phyloP scores from a whole-genome alignment of 1,140 invertebrate species.

The Psilanteris sp. region DNA sequence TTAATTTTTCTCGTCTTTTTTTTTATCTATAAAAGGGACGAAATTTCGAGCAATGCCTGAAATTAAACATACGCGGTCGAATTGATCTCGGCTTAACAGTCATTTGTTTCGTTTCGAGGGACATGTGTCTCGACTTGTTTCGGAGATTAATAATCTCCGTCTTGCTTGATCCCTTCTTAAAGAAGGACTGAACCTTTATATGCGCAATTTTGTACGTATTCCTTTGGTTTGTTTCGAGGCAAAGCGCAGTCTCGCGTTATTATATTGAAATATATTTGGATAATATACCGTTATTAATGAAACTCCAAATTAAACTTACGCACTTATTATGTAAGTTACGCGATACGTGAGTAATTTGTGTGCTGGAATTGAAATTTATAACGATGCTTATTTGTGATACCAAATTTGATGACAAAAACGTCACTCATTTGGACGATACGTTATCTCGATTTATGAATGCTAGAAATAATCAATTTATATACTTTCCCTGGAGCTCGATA shows the following conservation, averaged over 20 bases:
- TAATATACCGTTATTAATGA: no score
- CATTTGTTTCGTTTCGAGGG: slow-evolving; percentile 21
- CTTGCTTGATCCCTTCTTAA: background rate
- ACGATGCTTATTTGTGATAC: slow-evolving; percentile 10
- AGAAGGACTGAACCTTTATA: background rate
- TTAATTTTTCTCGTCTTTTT: slow-evolving; percentile 3
- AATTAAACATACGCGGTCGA: background rate
- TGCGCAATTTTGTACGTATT: background rate
- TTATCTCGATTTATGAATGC: slow-evolving; percentile 2
- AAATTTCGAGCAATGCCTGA: slow-evolving; percentile 1
- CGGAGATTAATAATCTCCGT: slow-evolving; percentile 14
- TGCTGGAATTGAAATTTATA: no score
- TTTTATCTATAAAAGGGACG: background rate
- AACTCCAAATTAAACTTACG: no score
- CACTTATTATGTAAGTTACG: slow-evolving; percentile 3
- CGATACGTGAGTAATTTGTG: no score
- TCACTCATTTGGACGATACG: slow-evolving; percentile 11
- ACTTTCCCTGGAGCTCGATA: background rate
- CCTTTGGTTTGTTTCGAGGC: slow-evolving; percentile 7
- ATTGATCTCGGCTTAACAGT: slow-evolving; percentile 2
- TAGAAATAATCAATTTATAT: slow-evolving; percentile 16
- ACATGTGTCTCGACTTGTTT: slow-evolving; percentile 14
- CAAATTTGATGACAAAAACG: slow-evolving; percentile 30
- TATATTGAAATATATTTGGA: no score
- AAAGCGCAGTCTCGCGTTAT: no score